Percentiles rank a stretch among this genome's conserved stretches.
phyloP scores from a whole-genome alignment of 2,797 vertebrate species.

The Melanotaenia maccullochi region DNA sequence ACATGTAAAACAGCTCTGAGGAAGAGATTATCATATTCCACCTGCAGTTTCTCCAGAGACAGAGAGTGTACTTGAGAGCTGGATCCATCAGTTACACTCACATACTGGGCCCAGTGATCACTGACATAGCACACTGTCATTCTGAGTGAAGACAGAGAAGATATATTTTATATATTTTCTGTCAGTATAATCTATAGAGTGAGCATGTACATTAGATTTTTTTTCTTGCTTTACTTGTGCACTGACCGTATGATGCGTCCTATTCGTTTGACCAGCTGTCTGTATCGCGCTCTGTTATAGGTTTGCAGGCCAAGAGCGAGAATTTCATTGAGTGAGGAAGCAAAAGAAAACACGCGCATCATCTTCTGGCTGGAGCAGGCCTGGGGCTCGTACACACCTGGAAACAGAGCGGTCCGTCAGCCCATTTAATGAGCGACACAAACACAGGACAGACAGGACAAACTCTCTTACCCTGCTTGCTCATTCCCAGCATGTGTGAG shows the following conservation, averaged over 20 bases:
- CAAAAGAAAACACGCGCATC: conserved; percentile 97
- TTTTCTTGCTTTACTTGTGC: not conserved
- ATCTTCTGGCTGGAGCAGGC: conserved; percentile 93
- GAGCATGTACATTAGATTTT: not conserved
- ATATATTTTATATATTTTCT: conserved; percentile 1
- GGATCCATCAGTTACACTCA: conserved; percentile 77
- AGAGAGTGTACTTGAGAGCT: conserved; percentile 80
- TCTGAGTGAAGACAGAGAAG: conserved; percentile 70
- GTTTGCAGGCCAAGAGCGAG: conserved; percentile 92
- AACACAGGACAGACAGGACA: conserved; percentile 1
- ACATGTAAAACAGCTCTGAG: conserved; percentile 93
- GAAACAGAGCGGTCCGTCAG: conserved; percentile 21
- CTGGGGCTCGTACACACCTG: conserved; percentile 91
- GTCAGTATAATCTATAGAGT: not conserved
- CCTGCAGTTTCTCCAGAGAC: conserved; percentile 91
- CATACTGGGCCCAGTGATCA: conserved; percentile 95
- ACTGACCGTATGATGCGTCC: conserved; percentile 94
- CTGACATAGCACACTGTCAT: conserved; percentile 95
- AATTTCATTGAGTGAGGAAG: conserved; percentile 92
- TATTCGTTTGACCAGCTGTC: conserved; percentile 96
- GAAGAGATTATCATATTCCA: conserved; percentile 96
- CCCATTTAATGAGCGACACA: not conserved
- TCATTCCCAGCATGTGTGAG: conserved; percentile 93
- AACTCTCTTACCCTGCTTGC: conserved; percentile 83
- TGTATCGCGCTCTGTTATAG: conserved; percentile 94